Conservation (phyloP, 2,888 invertebrate genomes). For the Deroplatys truncata region DNA sequence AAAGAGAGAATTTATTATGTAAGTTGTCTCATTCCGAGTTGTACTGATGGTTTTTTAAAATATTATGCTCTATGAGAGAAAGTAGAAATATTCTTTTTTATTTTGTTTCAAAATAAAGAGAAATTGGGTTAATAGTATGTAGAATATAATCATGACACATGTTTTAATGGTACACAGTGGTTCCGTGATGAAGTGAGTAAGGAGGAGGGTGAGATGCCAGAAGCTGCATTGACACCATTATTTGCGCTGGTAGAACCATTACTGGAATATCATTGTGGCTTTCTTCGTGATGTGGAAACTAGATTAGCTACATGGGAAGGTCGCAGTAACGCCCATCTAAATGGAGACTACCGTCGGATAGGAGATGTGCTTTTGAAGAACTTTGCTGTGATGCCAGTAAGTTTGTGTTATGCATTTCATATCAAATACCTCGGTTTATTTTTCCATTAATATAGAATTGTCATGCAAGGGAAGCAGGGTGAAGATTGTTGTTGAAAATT, state of each 20-base stretch:
- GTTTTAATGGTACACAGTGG: conserved; percentile 50
- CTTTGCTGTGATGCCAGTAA: conserved; percentile 57
- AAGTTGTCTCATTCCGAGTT: no score
- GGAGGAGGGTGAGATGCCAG: conserved; percentile 57
- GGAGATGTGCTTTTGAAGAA: conserved; percentile 72
- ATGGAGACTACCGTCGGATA: conserved; percentile 57
- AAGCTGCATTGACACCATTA: conserved; percentile 54
- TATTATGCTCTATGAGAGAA: no score
- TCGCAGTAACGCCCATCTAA: conserved; percentile 47
- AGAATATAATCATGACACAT: no score
- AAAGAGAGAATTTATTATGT: no score
- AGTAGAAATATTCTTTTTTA: no score
- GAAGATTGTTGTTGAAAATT: not conserved
- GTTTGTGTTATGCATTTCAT: conserved; percentile 23
- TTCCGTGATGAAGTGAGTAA: conserved; percentile 66
- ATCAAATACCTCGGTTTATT: not conserved
- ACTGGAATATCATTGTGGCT: conserved; percentile 74
- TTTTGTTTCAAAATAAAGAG: no score
- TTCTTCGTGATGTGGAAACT: conserved; percentile 75
- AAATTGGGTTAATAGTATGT: no score
- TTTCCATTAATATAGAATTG: not conserved
- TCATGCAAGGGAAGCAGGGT: no score
- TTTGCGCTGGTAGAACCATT: conserved; percentile 64
- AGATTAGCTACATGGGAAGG: conserved; percentile 71
- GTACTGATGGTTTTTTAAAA: no score